Percentiles rank a stretch among this genome's conserved stretches.
Evolutionary conservation across 2,113 vertebrate species (phyloP).

Genomic region (Micromys minutus): DNA sequence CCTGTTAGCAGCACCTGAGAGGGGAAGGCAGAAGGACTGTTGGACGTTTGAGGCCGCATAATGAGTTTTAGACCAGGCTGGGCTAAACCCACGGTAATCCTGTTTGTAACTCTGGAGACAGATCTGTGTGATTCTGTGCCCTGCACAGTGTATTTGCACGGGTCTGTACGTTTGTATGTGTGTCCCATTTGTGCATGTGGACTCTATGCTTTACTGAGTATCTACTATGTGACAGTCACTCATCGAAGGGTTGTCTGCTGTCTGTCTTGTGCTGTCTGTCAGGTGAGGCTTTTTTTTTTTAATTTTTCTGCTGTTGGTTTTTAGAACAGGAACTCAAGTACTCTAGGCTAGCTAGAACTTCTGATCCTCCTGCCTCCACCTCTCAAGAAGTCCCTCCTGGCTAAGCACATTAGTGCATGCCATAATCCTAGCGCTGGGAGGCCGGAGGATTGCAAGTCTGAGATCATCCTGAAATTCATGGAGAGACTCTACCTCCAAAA

Average conservation of each 20-base stretch:
- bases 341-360: background rate
- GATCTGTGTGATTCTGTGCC: background rate
- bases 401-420: no score
- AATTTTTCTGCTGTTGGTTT: background rate
- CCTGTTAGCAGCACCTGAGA: background rate
- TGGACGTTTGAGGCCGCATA: background rate
- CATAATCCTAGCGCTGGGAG: background rate
- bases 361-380: background rate
- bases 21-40: background rate
- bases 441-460: background rate
- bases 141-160: background rate
- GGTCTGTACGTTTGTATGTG: background rate
- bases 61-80: background rate
- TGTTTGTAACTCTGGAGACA: background rate
- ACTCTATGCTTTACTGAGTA: background rate
- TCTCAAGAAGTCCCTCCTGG: background rate
- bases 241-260: background rate
- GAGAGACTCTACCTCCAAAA: background rate
- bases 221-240: background rate
- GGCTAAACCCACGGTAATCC: background rate
- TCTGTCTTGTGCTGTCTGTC: background rate
- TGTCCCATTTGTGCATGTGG: background rate
- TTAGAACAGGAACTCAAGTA: background rate
- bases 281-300: background rate
- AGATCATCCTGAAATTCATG: background rate